phyloP scores from a whole-genome alignment of 1,140 invertebrate species.

The Drosophila pruinosa region DNA sequence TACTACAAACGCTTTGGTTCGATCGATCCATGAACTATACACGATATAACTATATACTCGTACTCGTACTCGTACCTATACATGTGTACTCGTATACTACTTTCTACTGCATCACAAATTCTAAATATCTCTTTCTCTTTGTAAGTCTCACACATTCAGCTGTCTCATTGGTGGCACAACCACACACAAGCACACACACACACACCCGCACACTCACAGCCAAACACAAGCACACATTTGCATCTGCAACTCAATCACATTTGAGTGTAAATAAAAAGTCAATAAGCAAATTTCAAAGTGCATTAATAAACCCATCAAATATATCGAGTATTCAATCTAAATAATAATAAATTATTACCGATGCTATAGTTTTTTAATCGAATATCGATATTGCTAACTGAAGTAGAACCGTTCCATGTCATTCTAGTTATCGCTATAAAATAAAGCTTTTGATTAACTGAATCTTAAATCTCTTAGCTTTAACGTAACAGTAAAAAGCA shows the following conservation, averaged over 20 bases:
- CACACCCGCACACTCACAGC: background rate
- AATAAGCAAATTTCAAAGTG: background rate
- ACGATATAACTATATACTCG: slow-evolving; percentile 1
- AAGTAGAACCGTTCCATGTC: background rate
- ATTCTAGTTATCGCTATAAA: background rate
- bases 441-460: slow-evolving; percentile 5
- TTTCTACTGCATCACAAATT: slow-evolving; percentile 16
- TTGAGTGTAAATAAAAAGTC: slow-evolving; percentile 10
- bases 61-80: no score
- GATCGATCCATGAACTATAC: slow-evolving; percentile 21
- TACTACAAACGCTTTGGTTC: no score
- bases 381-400: background rate
- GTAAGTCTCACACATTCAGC: slow-evolving; percentile 20
- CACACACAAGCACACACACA: slow-evolving; percentile 7
- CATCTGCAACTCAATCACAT: slow-evolving; percentile 29
- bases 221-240: slow-evolving; percentile 26
- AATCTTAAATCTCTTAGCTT: slow-evolving; percentile 1
- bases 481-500: slow-evolving; percentile 44
- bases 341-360: background rate
- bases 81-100: background rate
- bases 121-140: slow-evolving; percentile 5
- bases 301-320: background rate
- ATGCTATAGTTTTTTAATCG: background rate
- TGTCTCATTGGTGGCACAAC: slow-evolving; percentile 27
- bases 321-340: background rate